A percentile compares a stretch with the other conserved stretches of the same genome.
phyloP scores from a whole-genome alignment of 2,797 vertebrate species.

The Sternotherus odoratus region DNA sequence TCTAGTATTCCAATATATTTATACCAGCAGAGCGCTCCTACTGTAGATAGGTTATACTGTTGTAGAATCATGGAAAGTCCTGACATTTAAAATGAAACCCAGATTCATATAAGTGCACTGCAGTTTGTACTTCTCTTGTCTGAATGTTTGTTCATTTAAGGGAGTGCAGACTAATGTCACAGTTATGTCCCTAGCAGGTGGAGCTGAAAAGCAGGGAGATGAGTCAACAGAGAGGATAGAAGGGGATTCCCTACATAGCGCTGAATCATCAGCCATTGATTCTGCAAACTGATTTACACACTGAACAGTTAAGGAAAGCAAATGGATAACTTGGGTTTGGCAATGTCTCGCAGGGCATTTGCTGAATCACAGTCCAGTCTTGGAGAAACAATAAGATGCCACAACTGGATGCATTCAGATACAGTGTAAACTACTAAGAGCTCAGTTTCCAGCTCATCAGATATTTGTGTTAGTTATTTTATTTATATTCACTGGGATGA shows the following conservation, averaged over 20 bases:
- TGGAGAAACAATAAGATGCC: constrained; percentile 3
- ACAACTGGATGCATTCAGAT: constrained; percentile 20
- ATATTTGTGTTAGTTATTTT: background rate
- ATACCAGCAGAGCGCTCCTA: background rate
- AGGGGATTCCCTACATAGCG: constrained; percentile 75
- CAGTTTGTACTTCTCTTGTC: constrained; percentile 29
- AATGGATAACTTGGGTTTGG: constrained; percentile 36
- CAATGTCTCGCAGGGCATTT: constrained; percentile 11
- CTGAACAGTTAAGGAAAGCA: constrained; percentile 33
- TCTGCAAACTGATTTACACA: constrained; percentile 34
- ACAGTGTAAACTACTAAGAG: constrained; percentile 34
- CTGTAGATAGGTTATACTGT: background rate
- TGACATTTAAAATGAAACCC: background rate
- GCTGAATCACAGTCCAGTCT: constrained; percentile 59
- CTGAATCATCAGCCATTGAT: constrained; percentile 63
- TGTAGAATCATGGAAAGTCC: background rate
- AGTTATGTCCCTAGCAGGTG: constrained; percentile 75
- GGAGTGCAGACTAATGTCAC: constrained; percentile 31
- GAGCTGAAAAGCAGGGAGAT: constrained; percentile 5
- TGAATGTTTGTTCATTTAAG: constrained; percentile 1
- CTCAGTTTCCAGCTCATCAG: background rate
- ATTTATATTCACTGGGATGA: background rate
- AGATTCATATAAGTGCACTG: background rate
- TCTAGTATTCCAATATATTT: background rate
- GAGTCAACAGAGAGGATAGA: constrained; percentile 61